These are phyloP conservation scores for Caenorhabditis becei DNA, from an alignment of 2,888 invertebrate species.

Conservation along the genomic window DNA sequence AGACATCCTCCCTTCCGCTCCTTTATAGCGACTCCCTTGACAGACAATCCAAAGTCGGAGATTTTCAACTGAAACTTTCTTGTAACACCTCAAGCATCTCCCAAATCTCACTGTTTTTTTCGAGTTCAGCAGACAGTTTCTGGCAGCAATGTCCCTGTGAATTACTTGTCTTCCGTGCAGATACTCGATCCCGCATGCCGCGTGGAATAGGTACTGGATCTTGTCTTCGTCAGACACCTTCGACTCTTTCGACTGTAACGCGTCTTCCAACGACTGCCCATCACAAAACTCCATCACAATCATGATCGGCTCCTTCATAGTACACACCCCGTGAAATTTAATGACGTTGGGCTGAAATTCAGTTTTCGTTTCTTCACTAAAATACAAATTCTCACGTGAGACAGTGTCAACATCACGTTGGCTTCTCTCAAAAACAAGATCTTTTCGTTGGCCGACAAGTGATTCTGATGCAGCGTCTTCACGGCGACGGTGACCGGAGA, in stretches of 20 bases:
- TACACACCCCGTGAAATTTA: constrained; percentile 90
- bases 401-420: constrained; percentile 90
- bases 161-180: constrained; percentile 62
- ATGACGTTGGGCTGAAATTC: constrained; percentile 87
- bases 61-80: constrained; percentile 59
- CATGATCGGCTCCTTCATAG: constrained; percentile 68
- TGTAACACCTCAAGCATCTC: not conserved
- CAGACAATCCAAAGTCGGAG: constrained; percentile 69
- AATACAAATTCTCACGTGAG: constrained; percentile 28
- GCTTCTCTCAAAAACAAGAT: constrained; percentile 97
- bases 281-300: constrained; percentile 69
- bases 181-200: constrained; percentile 66
- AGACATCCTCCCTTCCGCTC: constrained; percentile 52
- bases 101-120: constrained; percentile 25
- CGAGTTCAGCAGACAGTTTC: constrained; percentile 52
- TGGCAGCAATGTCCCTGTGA: constrained; percentile 63
- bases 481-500: constrained; percentile 63
- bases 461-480: constrained; percentile 86
- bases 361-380: too few species aligned
- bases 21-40: constrained; percentile 53
- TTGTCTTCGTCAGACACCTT: constrained; percentile 46
- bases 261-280: constrained; percentile 52
- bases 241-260: constrained; percentile 11
- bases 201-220: constrained; percentile 61
- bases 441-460: constrained; percentile 94